These are phyloP conservation scores for Actenoides hombroni DNA, from an alignment of 2,113 vertebrate genomes.

Conservation along the genomic window DNA sequence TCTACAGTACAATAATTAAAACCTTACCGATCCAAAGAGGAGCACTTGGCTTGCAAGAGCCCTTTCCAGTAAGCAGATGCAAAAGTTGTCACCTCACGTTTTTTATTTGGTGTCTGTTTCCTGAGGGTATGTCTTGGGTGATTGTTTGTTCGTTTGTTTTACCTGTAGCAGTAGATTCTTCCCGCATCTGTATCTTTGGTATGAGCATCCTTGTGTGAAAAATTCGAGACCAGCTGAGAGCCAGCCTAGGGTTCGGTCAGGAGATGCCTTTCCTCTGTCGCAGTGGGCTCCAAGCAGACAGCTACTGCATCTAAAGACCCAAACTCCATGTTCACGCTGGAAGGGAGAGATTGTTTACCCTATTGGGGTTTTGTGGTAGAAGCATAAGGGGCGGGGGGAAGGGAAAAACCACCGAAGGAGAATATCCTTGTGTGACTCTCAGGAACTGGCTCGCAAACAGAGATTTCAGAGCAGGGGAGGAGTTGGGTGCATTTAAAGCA, in stretches of 20 bases:
- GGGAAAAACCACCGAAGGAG: background rate
- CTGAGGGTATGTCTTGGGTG: background rate
- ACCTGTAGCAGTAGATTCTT: background rate
- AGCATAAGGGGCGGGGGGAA: background rate
- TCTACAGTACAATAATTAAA: background rate
- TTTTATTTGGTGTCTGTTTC: background rate
- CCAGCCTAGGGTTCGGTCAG: background rate
- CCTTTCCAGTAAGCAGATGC: background rate
- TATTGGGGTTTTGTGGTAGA: background rate
- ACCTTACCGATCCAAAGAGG: background rate
- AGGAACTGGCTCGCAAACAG: background rate
- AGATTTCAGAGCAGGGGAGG: background rate
- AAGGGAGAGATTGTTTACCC: background rate
- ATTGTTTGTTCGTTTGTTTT: background rate
- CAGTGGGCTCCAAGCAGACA: background rate
- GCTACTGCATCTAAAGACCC: background rate
- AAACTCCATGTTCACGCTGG: accelerated
- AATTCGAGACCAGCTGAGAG: no score
- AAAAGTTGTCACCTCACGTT: background rate
- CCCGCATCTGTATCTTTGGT: background rate
- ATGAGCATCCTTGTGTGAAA: background rate
- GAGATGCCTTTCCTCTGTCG: background rate
- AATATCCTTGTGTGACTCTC: background rate
- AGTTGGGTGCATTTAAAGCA: background rate
- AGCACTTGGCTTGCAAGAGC: background rate